These are phyloP conservation scores for Drosophila kanekoi DNA, from an alignment of 2,888 invertebrate genomes.

Conservation along the genomic window DNA sequence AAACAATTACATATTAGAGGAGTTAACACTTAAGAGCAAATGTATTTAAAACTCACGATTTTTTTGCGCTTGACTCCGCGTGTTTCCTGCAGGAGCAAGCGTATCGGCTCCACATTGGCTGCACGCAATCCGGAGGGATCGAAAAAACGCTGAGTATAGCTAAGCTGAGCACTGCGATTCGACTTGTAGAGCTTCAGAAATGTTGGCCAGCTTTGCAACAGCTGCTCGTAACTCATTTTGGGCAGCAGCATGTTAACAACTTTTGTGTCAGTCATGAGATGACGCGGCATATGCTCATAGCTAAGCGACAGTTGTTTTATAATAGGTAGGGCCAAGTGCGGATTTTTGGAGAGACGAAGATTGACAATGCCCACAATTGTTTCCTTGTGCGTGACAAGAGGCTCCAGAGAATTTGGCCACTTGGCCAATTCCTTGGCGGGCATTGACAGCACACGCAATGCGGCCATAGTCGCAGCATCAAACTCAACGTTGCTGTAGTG, in stretches of 20 bases:
- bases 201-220: slow-evolving; percentile 68
- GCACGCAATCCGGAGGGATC: slow-evolving; percentile 44
- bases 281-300: slow-evolving; percentile 78
- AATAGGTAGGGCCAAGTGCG: slow-evolving; percentile 62
- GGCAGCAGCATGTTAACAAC: slow-evolving; percentile 71
- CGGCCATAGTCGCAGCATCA: slow-evolving; percentile 32
- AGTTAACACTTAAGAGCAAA: not conserved
- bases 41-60: slow-evolving; percentile 31
- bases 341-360: slow-evolving; percentile 65
- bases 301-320: slow-evolving; percentile 55
- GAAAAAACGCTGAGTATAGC: slow-evolving; percentile 37
- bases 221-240: slow-evolving; percentile 71
- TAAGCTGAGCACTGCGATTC: slow-evolving; percentile 12
- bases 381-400: slow-evolving; percentile 19
- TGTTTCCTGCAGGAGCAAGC: slow-evolving; percentile 67
- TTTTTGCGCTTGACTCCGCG: slow-evolving; percentile 21
- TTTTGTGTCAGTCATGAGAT: slow-evolving; percentile 47
- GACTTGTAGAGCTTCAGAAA: slow-evolving; percentile 20
- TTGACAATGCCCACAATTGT: slow-evolving; percentile 61
- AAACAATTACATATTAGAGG: not conserved
- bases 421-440: slow-evolving; percentile 23
- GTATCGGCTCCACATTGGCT: slow-evolving; percentile 74
- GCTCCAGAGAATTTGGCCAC: slow-evolving; percentile 52
- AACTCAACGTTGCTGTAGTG: slow-evolving; percentile 58
- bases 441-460: slow-evolving; percentile 42